phyloP scores from a whole-genome alignment of 2,888 invertebrate species.

The Ptilodon capucinus region DNA sequence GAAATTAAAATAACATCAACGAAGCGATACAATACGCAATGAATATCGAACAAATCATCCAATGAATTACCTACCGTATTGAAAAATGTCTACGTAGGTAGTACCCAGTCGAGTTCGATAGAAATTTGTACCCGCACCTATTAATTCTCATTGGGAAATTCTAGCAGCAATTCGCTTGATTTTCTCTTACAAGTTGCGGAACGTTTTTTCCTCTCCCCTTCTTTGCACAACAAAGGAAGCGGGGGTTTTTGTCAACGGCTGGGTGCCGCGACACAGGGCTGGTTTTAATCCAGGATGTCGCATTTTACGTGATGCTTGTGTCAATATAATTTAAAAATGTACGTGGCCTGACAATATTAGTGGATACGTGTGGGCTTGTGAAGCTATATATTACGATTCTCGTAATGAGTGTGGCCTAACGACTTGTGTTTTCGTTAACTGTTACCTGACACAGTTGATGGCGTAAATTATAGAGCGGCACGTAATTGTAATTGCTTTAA shows the following conservation, averaged over 20 bases:
- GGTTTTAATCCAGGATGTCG: constrained; percentile 52
- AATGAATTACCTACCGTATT: neutral
- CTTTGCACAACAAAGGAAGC: constrained; percentile 56
- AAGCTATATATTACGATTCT: constrained; percentile 22
- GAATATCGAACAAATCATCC: constrained; percentile 1
- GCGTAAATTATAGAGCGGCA: neutral
- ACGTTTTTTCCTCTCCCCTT: constrained; percentile 39
- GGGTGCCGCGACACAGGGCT: constrained; percentile 30
- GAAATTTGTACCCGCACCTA: constrained; percentile 35
- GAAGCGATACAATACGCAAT: neutral
- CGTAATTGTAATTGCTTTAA: neutral
- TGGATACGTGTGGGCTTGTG: constrained; percentile 13
- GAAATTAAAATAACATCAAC: neutral
- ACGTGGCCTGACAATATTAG: constrained; percentile 14
- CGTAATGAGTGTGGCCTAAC: neutral
- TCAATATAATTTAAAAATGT: constrained; percentile 46
- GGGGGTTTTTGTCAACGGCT: constrained; percentile 44
- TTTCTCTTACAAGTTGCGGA: constrained; percentile 50
- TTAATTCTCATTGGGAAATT: constrained; percentile 44
- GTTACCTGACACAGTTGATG: neutral
- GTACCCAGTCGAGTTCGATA: constrained; percentile 8
- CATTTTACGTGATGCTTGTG: constrained; percentile 51
- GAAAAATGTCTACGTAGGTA: constrained; percentile 13
- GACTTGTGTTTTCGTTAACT: neutral
- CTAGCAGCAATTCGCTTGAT: constrained; percentile 51